phyloP scores from a whole-genome alignment of 2,113 vertebrate species.

The Alligator mississippiensis region DNA sequence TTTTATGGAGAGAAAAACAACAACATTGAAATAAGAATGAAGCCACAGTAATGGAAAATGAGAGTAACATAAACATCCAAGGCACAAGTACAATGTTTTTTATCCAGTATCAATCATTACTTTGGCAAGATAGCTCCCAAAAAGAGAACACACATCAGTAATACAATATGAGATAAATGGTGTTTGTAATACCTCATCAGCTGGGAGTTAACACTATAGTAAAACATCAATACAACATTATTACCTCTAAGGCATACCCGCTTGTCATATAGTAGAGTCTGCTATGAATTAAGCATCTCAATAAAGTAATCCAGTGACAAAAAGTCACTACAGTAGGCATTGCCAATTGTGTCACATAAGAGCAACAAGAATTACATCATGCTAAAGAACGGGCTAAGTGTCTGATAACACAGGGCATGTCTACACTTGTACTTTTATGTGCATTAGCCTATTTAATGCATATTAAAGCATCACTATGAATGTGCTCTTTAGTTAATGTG shows the following conservation, averaged over 20 bases:
- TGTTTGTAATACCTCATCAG: not conserved
- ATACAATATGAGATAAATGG: not conserved
- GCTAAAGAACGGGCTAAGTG: fast-evolving
- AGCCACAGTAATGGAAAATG: not conserved
- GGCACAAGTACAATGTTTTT: fast-evolving
- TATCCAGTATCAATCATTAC: not conserved
- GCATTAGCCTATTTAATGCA: no score
- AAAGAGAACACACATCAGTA: fast-evolving
- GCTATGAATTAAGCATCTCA: not conserved
- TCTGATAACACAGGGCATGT: no score
- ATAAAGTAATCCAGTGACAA: not conserved
- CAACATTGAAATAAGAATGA: fast-evolving
- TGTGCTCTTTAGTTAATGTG: no score
- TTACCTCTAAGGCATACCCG: not conserved
- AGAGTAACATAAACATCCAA: fast-evolving
- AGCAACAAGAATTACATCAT: fast-evolving
- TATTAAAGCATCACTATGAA: no score
- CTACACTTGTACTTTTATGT: no score
- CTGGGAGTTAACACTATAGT: not conserved
- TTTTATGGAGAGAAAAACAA: not conserved
- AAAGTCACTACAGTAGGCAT: not conserved
- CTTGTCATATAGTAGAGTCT: fast-evolving
- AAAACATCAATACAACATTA: fast-evolving
- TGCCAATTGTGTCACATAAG: fast-evolving
- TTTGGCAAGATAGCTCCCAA: not conserved